Evolutionary conservation across 2,797 vertebrate species (phyloP), one percentile per base, ranked within the genome.

Genomic region (Scarus forsteni): DNA sequence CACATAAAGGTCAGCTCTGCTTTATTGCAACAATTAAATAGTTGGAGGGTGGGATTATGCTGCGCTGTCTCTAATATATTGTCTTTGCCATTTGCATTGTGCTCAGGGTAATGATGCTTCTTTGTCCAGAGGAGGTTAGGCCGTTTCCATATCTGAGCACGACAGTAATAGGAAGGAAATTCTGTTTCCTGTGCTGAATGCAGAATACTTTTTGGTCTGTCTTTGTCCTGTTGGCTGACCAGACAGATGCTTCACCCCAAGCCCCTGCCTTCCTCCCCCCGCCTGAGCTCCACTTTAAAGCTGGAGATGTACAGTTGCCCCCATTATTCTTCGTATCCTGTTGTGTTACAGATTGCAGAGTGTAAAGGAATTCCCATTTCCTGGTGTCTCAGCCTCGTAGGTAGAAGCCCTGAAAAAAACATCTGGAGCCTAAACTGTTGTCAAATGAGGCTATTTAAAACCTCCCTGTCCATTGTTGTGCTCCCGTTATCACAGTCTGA

Each of bases 271-370:
- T 88, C 88, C 86, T 92, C 84, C 89, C 89, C 39, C 55, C 43
- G 52, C 34, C n/a, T n/a, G n/a, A 35, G 34, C 6, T 40, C 59
- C 5, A 15, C 48, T 73, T 64, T 79, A 43, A 81, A 76, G 48
- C 40, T 16, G 54, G 42, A 66, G 72, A 61, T 10, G 34, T 50
- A 77, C 60, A 35, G 56, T 60, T 65, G 46, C 67, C 70, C 54
- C 57, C 61, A 80, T 92, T 87, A 83, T 54, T 46, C 58, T 39
- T 51, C 34, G 40, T 79, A 87, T 92, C 91, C 92, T 93, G 94
- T 92, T 91, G 70, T 88, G 81, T 40, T 68, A 58, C 44, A 38
- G 13, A 85, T 82, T 77, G 75, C 73, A 10, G 50, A 60, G 15
- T 49, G 70, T 69, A n/a, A 64, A 73, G 73, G 67, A 84, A 82